These are phyloP conservation scores for Netelia inedita DNA, from an alignment of 2,888 invertebrate species.

Conservation along the genomic window DNA sequence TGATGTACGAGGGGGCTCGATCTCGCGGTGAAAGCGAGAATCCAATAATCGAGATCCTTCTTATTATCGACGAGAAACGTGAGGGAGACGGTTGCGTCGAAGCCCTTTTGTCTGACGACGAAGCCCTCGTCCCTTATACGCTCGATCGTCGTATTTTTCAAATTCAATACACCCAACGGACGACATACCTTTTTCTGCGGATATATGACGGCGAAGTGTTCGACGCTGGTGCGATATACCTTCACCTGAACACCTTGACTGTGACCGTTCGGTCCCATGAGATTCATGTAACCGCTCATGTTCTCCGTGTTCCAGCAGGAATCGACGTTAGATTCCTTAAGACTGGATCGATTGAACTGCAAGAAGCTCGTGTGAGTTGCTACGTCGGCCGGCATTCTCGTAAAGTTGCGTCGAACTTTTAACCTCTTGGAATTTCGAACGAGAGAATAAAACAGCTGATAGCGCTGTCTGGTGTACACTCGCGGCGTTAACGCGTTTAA, in stretches of 20 bases:
- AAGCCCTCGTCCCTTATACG: conserved; percentile 86
- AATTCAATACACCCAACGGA: conserved; percentile 88
- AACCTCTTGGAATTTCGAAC: background rate
- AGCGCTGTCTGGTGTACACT: background rate
- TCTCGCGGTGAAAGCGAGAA: conserved; percentile 87
- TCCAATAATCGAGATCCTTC: conserved; percentile 88
- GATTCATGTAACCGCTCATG: conserved; percentile 88
- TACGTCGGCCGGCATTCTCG: conserved; percentile 84
- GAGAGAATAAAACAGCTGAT: background rate
- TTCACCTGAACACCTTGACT: conserved; percentile 88
- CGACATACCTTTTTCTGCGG: conserved; percentile 88
- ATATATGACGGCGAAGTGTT: conserved; percentile 89
- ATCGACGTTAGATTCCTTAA: conserved; percentile 81
- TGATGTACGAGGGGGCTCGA: conserved; percentile 86
- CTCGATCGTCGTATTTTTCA: conserved; percentile 88
- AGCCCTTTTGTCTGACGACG: conserved; percentile 88
- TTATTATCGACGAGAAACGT: conserved; percentile 87
- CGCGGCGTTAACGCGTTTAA: background rate
- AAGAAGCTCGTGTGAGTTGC: conserved; percentile 82
- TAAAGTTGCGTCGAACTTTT: conserved; percentile 53
- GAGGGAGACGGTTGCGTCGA: conserved; percentile 87
- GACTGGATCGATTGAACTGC: conserved; percentile 79
- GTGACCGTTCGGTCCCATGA: conserved; percentile 87
- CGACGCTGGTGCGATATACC: conserved; percentile 88
- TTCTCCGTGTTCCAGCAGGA: conserved; percentile 87